Base-by-base conservation (phyloP, 2,797 vertebrate species). In the Etheostoma perlongum region DNA sequence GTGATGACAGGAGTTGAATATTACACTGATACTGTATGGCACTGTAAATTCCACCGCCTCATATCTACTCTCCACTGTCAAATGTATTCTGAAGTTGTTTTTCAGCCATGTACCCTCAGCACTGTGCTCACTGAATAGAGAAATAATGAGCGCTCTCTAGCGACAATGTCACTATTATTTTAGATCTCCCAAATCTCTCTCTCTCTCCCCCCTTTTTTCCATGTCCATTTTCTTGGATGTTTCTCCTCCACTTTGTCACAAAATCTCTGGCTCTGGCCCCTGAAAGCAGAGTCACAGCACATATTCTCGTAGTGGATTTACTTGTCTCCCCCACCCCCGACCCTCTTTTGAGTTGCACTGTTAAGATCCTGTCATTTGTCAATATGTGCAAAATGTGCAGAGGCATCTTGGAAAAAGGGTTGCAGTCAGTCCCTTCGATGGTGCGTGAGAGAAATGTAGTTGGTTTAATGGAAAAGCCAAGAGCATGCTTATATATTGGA, bases 161-260 rank as follows among this genome's bases (percentile, higher is more conserved):
- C 89, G 88, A 93, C 88, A 88, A 87, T 91, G 92, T 90, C 92
- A 92, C 88, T 91, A 72, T 91, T 85, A 87, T 92, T 93, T 92
- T 89, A 89, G 74, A 88, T 92, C 91, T 87, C 79, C 76, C 82
- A 74, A 82, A 82, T 80, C 75, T 79, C 73, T 71, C 77, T 76
- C 78, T 87, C 72, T 78, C 68, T 30, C 5, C 3, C 27, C 30
- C 27, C 59, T 69, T 75, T 78, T 79, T 64, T 79, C 59, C 55
- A 10, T 69, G 72, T 86, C 72, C 71, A 82, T 91, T 88, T 91
- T 88, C 77, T 81, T 72, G 60, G 64, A 87, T 82, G 72, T 82
- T 85, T 88, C 65, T 83, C 76, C 67, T 76, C 70, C 72, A 80
- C 72, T 73, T 74, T 16, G 74, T 72, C 75, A 6, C 61, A 67